A percentile compares a stretch with the other conserved stretches of the same genome.
Evolutionary conservation across 2,888 invertebrate species (phyloP).

Genomic region (Ectemnius cavifrons): DNA sequence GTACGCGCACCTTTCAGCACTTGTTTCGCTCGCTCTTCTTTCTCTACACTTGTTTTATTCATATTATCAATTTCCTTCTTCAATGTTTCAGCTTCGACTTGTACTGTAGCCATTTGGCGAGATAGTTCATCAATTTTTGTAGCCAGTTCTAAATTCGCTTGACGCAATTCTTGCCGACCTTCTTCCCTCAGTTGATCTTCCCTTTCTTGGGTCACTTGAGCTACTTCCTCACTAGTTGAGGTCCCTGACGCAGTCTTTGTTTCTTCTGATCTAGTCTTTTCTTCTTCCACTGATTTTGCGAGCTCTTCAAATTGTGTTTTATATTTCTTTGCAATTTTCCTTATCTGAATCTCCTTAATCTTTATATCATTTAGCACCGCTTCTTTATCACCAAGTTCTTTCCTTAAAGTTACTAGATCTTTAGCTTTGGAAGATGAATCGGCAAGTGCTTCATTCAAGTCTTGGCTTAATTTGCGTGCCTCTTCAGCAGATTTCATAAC

Average conservation of each 20-base stretch:
- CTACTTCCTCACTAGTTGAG: conserved; percentile 75
- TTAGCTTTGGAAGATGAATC: conserved; percentile 81
- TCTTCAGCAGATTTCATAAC: conserved; percentile 80
- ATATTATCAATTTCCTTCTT: conserved; percentile 83
- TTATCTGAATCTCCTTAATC: conserved; percentile 86
- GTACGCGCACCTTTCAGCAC: conserved; percentile 87
- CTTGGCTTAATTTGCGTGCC: conserved; percentile 83
- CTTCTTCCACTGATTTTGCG: conserved; percentile 83
- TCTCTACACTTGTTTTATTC: conserved; percentile 80
- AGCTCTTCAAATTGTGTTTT: conserved; percentile 91
- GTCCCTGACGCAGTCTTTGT: conserved; percentile 77
- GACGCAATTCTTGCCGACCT: conserved; percentile 78
- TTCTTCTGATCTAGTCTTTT: conserved; percentile 81
- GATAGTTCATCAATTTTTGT: conserved; percentile 73
- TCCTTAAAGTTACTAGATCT: conserved; percentile 82
- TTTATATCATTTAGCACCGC: conserved; percentile 83
- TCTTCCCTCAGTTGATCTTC: conserved; percentile 79
- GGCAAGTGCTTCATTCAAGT: conserved; percentile 82
- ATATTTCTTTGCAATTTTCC: conserved; percentile 95
- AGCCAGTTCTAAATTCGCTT: conserved; percentile 65
- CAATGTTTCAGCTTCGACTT: conserved; percentile 83
- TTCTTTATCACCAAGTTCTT: conserved; percentile 84
- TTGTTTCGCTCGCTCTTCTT: conserved; percentile 83
- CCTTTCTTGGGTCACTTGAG: conserved; percentile 68
- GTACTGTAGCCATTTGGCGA: conserved; percentile 78